A percentile compares a stretch with the other conserved stretches of the same genome.
Evolutionary conservation across 2,888 invertebrate species (phyloP).

Genomic region (Cephus runcator): DNA sequence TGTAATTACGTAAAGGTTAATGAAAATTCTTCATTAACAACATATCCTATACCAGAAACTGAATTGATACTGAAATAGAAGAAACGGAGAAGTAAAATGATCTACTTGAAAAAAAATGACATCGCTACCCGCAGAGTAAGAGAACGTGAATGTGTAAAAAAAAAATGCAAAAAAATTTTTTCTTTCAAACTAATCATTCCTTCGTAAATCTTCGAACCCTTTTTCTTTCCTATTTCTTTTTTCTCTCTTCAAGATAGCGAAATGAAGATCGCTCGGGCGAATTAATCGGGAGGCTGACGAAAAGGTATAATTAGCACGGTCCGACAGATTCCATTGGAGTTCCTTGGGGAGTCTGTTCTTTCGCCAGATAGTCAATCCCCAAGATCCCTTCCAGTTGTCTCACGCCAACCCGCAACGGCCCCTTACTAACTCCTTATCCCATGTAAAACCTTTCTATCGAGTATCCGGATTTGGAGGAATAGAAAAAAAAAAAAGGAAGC

Average conservation of each 20-base stretch:
- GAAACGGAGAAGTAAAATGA: not conserved
- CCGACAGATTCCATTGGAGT: not conserved
- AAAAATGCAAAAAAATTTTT: no score
- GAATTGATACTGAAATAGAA: not conserved
- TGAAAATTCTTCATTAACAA: not conserved
- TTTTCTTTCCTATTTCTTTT: no score
- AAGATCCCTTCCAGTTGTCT: not conserved
- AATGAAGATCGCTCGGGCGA: not conserved
- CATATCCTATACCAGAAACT: no score
- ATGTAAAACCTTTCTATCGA: not conserved
- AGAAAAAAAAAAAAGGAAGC: not conserved
- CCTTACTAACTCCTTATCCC: not conserved
- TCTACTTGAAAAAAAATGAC: no score
- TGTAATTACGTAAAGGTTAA: not conserved
- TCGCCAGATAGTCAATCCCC: not conserved
- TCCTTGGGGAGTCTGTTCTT: not conserved
- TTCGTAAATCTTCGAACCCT: no score
- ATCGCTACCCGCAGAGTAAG: no score
- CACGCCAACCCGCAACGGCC: not conserved
- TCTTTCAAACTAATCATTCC: no score
- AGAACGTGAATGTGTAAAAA: not conserved
- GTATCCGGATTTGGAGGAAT: not conserved
- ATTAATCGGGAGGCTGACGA: no score
- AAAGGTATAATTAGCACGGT: not conserved
- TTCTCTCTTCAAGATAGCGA: not conserved